These are phyloP conservation scores for Hesperophylax magnus DNA, from an alignment of 1,140 invertebrate genomes.

Conservation along the genomic window DNA sequence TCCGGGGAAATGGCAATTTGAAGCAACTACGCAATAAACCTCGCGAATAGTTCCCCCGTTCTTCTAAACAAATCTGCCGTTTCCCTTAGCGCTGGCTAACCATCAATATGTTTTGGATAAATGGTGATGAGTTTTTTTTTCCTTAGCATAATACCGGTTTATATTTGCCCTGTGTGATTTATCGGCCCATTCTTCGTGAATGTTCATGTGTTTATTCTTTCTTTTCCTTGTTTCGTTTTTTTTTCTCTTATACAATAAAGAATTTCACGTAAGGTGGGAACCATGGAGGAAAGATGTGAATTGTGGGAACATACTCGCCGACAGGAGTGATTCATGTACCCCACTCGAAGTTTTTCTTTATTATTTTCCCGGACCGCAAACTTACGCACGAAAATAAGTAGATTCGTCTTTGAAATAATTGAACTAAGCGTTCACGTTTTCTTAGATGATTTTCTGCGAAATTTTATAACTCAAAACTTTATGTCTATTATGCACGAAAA, in stretches of 20 bases:
- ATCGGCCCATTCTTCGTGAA: constrained; percentile 4
- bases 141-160: neutral
- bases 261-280: constrained; percentile 3
- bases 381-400: too few species aligned
- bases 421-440: too few species aligned
- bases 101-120: constrained; percentile 19
- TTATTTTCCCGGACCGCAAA: neutral
- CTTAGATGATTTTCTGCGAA: too few species aligned
- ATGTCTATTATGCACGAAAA: too few species aligned
- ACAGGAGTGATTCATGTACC: constrained; percentile 12
- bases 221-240: neutral
- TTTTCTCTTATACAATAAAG: neutral
- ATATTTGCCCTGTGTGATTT: constrained; percentile 29
- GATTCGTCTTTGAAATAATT: too few species aligned
- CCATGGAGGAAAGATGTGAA: too few species aligned
- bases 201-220: constrained; percentile 21
- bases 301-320: neutral
- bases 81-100: constrained; percentile 4
- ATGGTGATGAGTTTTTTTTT: constrained; percentile 13
- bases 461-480: too few species aligned
- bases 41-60: neutral
- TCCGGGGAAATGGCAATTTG: constrained; percentile 21
- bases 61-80: neutral
- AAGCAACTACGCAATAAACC: constrained; percentile 11
- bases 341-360: constrained; percentile 1